Percentiles rank a stretch among this genome's conserved stretches.
These are phyloP conservation scores for Megaceryle alcyon DNA, from an alignment of 2,797 vertebrate species.

Conservation along the genomic window DNA sequence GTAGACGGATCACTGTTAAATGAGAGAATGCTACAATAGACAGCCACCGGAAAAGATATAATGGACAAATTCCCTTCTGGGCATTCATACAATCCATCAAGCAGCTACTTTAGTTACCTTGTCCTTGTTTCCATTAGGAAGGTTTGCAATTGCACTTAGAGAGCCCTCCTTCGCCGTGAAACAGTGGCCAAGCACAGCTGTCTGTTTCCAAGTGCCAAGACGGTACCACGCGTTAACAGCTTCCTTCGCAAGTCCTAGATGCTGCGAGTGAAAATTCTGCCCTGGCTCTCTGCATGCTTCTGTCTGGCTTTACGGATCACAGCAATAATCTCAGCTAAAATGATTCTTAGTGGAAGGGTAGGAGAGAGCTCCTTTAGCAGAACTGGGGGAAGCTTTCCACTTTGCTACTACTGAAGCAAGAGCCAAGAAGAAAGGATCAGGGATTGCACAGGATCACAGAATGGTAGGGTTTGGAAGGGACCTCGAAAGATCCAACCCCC, in stretches of 20 bases:
- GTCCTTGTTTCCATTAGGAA: conserved; percentile 26
- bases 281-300: neutral
- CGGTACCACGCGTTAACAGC: neutral
- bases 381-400: neutral
- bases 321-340: neutral
- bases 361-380: neutral
- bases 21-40: conserved; percentile 42
- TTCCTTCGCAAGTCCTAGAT: neutral
- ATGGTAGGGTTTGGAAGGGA: too few relatives aligned
- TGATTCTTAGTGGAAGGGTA: neutral
- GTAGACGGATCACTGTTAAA: conserved; percentile 32
- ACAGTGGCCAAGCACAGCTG: neutral
- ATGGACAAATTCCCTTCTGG: conserved; percentile 45
- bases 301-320: neutral
- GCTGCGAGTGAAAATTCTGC: neutral
- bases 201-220: neutral
- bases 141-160: neutral
- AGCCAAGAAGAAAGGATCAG: neutral
- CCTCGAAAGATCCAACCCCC: too few relatives aligned
- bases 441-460: neutral
- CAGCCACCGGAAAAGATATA: conserved; percentile 24
- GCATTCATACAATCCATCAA: conserved; percentile 1
- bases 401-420: neutral
- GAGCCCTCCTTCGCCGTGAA: neutral
- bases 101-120: conserved; percentile 49